Base-by-base conservation (phyloP, 2,888 invertebrate genomes). In the Chaetoderma sp. region DNA sequence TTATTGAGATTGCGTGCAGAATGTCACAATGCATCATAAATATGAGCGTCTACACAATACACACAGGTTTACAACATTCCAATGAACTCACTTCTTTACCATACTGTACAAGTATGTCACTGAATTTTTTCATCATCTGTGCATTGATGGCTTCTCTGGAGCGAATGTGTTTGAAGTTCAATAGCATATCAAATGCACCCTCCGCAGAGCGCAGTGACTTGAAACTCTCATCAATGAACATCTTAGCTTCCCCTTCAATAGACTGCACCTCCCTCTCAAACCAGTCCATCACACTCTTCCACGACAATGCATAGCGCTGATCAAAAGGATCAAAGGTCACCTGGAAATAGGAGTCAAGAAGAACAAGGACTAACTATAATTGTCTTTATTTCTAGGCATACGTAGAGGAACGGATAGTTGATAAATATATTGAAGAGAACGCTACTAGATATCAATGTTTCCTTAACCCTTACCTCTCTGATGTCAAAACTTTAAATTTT, bases 151-250 rank as follows among this genome's bases (percentile, higher is more conserved):
- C 89, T 59, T 90, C 89, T 1, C 95, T 89, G 0, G 94, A 93
- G 78, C 94, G 91, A 63, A 94, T 91, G 70, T 91, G 90, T 68
- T 93, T 90, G 77, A 96, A 93, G 83, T 93, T 94, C 32, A 92
- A 86, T 0, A 96, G 88, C 81, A 95, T 90, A 27, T 91, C 90
- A 55, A 96, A 88, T 0, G 95, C 95, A 76, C 92, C 91, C 83
- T 95, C 93, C 0, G 96, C 92, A 6, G 92, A 92, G 59, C 93
- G 89, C 64, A 96, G 88, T 63, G 91, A 91, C 63, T 90, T 91
- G 81, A 96, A 96, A 71, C 94, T 93, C 78, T 93, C 91, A 82
- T 95, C 94, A 66, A 96, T 94, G 77, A 95, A 94, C 68, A 89
- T 90, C 79, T 92, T 93, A 0, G 95, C 94, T 78, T 95, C 94